Evolutionary conservation across 1,140 invertebrate genomes (phyloP), one percentile per base, ranked within the genome.

Genomic region (Drosophila subobscura): DNA sequence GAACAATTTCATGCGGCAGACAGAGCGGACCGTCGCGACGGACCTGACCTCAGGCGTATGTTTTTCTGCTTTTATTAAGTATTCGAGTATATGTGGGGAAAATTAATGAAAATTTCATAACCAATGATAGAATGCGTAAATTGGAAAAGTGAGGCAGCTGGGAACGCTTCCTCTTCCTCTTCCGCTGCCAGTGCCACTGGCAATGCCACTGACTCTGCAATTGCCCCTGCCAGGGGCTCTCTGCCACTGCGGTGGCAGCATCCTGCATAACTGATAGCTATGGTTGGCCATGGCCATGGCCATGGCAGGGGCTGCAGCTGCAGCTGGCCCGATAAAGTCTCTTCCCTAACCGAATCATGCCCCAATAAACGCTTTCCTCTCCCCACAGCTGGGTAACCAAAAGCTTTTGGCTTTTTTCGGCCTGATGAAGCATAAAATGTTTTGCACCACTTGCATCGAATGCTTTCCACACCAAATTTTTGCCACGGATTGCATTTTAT

Each of bases 351-450:
- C 29, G 7, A 33, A 10, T 8, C 29, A 33, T 27, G 4, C 22
- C n/a, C 33, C 8, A 27, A 20, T 5, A 33, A 54, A 49, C 33
- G 33, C 10, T 12, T 47, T 20, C 20, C 25, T 23, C 14, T 25
- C 7, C 25, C 42, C 47, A 46, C 56, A 50, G 59, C 27, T 54
- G 53, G 44, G 25, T 50, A 64, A 50, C 77, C 67, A 73, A 66
- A 63, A 63, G 61, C 72, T 55, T 47, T 42, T 65, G 72, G 67
- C 54, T 65, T 73, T 46, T 77, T 84, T 84, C 59, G 56, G 72
- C 77, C 60, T 72, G 77, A 84, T 85, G 66, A 73, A 84, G 80
- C 80, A 73, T 61, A 63, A 68, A 76, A 67, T 77, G 41, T 59
- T 65, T 46, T 59, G 51, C 25, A 16, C 23, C 12, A 20, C 10